These are phyloP conservation scores for Gasterosteus aculeatus DNA, from an alignment of 2,113 vertebrate genomes.

Conservation along the genomic window DNA sequence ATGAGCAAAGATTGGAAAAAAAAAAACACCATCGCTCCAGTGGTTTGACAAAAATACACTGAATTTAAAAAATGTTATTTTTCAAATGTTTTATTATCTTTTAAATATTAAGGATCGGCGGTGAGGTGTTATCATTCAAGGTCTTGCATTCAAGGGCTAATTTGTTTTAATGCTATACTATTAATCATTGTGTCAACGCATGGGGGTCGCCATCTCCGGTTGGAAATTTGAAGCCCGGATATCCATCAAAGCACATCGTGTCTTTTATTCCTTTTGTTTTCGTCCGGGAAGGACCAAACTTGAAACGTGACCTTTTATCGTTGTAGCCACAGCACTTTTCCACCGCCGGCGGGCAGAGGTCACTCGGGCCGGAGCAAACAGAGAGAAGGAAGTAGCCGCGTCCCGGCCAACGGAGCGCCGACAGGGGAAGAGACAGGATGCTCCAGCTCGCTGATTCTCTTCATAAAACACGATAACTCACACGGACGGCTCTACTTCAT, in stretches of 20 bases:
- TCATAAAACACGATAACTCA: slow-evolving; percentile 62
- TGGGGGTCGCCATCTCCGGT: background rate
- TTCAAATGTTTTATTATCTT: slow-evolving; percentile 14
- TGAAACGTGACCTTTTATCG: slow-evolving; percentile 33
- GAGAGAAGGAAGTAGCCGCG: slow-evolving; percentile 46
- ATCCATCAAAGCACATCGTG: background rate
- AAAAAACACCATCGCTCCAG: background rate
- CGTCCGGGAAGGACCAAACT: background rate
- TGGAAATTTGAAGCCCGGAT: background rate
- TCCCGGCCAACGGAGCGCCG: slow-evolving; percentile 54
- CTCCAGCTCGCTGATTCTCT: slow-evolving; percentile 52
- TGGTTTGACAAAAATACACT: background rate
- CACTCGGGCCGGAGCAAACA: slow-evolving; percentile 59
- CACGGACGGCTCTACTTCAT: slow-evolving; percentile 51
- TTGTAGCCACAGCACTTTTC: slow-evolving; percentile 13
- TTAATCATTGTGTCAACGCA: slow-evolving; percentile 19
- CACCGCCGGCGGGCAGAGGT: slow-evolving; percentile 32
- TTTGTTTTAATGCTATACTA: slow-evolving; percentile 9
- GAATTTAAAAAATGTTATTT: background rate
- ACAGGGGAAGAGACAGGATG: slow-evolving; percentile 59
- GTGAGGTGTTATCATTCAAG: background rate
- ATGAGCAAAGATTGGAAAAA: background rate
- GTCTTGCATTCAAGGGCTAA: background rate
- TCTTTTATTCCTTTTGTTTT: slow-evolving; percentile 10
- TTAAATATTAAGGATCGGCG: slow-evolving; percentile 6